Percentiles rank a stretch among this genome's conserved stretches.
Conservation (phyloP, 2,113 vertebrate genomes). For the Ptyas mucosa region DNA sequence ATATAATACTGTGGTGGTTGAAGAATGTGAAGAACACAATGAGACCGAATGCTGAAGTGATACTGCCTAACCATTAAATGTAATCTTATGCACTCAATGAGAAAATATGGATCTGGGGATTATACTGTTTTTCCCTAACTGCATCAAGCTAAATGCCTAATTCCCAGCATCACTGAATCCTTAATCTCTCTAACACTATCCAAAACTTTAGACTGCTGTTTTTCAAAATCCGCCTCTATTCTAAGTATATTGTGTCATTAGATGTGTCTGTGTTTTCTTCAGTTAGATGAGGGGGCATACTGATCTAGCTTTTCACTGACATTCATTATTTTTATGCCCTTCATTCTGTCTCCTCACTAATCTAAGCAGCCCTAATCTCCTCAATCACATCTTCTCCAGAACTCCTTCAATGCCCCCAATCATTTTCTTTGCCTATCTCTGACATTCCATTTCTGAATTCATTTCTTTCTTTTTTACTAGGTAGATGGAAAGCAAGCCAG, state of each 20-base stretch:
- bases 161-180: background rate
- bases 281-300: background rate
- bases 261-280: slow-evolving; percentile 15
- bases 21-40: background rate
- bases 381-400: slow-evolving; percentile 8
- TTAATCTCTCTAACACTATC: background rate
- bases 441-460: slow-evolving; percentile 30
- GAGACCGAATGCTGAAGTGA: background rate
- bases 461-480: slow-evolving; percentile 9
- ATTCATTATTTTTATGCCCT: slow-evolving; percentile 23
- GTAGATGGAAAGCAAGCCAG: background rate
- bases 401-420: slow-evolving; percentile 8
- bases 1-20: background rate
- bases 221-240: background rate
- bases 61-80: background rate
- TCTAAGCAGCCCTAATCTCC: slow-evolving; percentile 19
- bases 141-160: background rate
- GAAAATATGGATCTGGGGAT: background rate
- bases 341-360: slow-evolving; percentile 13
- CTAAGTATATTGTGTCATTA: background rate
- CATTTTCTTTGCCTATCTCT: slow-evolving; percentile 22
- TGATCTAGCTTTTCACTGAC: slow-evolving; percentile 8
- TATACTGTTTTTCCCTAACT: background rate
- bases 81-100: background rate
- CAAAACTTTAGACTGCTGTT: background rate